phyloP scores from a whole-genome alignment of 2,797 vertebrate species.

The Betta splendens region DNA sequence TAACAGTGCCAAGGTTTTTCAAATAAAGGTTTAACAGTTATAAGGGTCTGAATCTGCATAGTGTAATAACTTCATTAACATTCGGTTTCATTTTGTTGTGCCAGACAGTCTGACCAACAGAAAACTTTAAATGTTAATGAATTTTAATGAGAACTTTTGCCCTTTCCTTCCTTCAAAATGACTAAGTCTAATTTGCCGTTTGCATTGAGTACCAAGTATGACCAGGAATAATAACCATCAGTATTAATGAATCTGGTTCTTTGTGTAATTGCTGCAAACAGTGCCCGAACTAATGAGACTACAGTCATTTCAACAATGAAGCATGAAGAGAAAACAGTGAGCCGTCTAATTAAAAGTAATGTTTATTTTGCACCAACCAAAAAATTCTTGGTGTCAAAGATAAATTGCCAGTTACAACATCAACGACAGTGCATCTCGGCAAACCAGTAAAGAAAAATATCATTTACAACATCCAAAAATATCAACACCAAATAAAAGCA shows the following conservation, averaged over 20 bases:
- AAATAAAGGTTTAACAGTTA: too few species aligned
- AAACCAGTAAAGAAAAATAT: constrained; percentile 63
- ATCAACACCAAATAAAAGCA: constrained; percentile 66
- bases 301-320: neutral
- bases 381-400: constrained; percentile 60
- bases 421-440: constrained; percentile 71
- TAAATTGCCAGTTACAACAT: constrained; percentile 69
- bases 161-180: too few species aligned
- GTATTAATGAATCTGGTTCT: neutral
- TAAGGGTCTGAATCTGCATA: too few species aligned
- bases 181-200: too few species aligned
- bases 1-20: too few species aligned
- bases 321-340: constrained; percentile 13
- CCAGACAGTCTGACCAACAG: too few species aligned
- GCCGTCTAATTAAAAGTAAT: constrained; percentile 64
- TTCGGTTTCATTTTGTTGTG: too few species aligned
- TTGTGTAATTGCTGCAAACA: neutral
- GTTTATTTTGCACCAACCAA: constrained; percentile 73
- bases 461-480: constrained; percentile 54
- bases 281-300: neutral
- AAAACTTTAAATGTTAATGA: too few species aligned
- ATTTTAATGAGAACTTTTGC: too few species aligned
- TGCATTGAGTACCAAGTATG: too few species aligned
- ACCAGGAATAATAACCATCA: too few species aligned
- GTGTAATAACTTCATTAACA: too few species aligned